These are phyloP conservation scores for Trichosurus vulpecula DNA, from an alignment of 2,797 vertebrate genomes.

Conservation along the genomic window DNA sequence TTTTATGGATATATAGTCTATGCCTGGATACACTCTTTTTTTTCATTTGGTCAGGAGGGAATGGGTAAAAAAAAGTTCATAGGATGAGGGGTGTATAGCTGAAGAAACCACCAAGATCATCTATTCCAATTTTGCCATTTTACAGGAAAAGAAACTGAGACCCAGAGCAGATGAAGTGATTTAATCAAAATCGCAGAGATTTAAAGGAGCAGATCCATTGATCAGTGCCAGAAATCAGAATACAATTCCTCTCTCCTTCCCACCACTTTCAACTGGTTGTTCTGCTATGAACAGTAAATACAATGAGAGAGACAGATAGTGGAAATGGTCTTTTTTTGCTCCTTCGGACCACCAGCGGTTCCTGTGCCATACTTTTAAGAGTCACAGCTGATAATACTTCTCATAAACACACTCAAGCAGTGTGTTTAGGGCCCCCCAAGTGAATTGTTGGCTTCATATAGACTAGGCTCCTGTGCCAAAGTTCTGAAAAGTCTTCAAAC, in stretches of 20 bases:
- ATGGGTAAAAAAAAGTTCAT: neutral
- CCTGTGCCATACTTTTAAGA: conserved; percentile 6
- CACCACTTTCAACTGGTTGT: neutral
- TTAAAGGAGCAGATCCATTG: neutral
- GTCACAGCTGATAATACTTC: conserved; percentile 32
- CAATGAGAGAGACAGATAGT: neutral
- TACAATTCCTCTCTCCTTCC: neutral
- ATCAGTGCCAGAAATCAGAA: neutral
- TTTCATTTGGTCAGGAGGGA: neutral
- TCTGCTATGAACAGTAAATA: neutral
- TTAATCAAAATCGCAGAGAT: neutral
- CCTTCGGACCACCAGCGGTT: neutral
- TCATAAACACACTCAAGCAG: conserved; percentile 31
- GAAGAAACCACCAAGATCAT: neutral
- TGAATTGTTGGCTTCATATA: conserved; percentile 32
- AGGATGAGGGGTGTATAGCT: neutral
- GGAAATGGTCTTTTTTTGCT: neutral
- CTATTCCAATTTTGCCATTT: neutral
- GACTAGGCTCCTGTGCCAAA: conserved; percentile 12
- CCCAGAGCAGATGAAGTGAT: neutral
- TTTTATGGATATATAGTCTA: neutral
- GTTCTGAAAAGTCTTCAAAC: conserved; percentile 54
- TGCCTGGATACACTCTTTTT: neutral
- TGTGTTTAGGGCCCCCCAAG: conserved; percentile 7
- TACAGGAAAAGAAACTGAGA: neutral